A percentile compares a stretch with the other conserved stretches of the same genome.
Evolutionary conservation across 1,140 invertebrate genomes (phyloP).

Genomic region (Apolygus lucorum): DNA sequence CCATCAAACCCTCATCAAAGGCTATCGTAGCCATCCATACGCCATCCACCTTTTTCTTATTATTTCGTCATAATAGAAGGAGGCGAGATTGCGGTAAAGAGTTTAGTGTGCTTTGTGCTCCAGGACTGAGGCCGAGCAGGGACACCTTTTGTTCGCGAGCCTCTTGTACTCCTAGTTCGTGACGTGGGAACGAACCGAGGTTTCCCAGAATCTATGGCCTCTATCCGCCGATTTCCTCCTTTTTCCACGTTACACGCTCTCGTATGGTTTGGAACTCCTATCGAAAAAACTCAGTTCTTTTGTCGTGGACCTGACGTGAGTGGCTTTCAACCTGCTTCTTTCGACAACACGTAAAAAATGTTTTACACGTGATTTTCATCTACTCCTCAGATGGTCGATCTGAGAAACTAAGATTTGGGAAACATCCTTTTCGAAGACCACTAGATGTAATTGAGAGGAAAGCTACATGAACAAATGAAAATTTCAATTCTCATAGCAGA

Average conservation of each 20-base stretch:
- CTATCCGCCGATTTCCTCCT: not conserved
- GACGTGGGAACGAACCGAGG: not conserved
- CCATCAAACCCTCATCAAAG: too few relatives aligned
- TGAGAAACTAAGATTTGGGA: too few relatives aligned
- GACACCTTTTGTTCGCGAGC: not conserved
- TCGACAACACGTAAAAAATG: too few relatives aligned
- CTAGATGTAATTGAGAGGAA: too few relatives aligned
- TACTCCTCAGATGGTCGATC: too few relatives aligned
- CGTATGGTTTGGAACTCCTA: not conserved
- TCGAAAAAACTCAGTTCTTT: not conserved
- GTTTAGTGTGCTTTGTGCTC: not conserved
- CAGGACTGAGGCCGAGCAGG: too few relatives aligned
- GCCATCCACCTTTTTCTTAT: not conserved
- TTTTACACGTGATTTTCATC: too few relatives aligned
- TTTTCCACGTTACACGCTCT: not conserved
- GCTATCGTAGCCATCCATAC: too few relatives aligned
- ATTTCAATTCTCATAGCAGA: too few relatives aligned
- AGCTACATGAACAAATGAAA: too few relatives aligned
- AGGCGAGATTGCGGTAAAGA: not conserved
- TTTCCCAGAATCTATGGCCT: not conserved
- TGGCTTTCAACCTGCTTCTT: not conserved
- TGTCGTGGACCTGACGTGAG: not conserved
- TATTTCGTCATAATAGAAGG: constrained; percentile 1
- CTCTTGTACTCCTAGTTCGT: not conserved
- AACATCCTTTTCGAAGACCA: too few relatives aligned